phyloP scores from a whole-genome alignment of 2,888 invertebrate genomes.

The Copidosoma aretas region DNA sequence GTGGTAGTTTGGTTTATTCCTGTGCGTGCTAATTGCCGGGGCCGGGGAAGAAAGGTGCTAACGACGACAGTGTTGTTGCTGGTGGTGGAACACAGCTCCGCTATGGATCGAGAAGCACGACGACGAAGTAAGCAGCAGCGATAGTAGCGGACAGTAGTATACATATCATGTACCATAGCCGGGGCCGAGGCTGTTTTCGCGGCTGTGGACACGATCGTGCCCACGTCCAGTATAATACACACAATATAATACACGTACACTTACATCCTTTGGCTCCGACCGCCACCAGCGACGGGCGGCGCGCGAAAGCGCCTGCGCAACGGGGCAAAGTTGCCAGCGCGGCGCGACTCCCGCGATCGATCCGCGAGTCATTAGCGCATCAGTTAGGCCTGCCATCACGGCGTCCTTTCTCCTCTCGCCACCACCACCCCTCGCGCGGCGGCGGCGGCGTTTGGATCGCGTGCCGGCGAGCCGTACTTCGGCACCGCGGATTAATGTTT shows the following conservation, averaged over 20 bases:
- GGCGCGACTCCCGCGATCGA: constrained; percentile 47
- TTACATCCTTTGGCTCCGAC: too few species aligned
- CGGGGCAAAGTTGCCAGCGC: too few species aligned
- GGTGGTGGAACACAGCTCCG: constrained; percentile 1
- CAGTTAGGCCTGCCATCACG: constrained; percentile 44
- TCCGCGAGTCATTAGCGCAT: constrained; percentile 58
- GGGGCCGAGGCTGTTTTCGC: too few species aligned
- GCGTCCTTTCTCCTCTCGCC: constrained; percentile 45
- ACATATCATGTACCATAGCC: too few species aligned
- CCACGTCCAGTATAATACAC: too few species aligned
- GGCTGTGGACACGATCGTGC: too few species aligned
- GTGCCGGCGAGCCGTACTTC: neutral
- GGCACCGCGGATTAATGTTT: constrained; percentile 57
- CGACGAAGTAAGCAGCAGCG: constrained; percentile 3
- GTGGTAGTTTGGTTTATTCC: constrained; percentile 47
- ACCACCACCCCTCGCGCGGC: neutral
- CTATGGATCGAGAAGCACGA: neutral
- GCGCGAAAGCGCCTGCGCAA: too few species aligned
- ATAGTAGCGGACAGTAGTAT: too few species aligned
- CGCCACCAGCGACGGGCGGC: too few species aligned
- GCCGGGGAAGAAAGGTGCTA: constrained; percentile 55
- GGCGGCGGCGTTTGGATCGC: too few species aligned
- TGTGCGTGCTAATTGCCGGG: constrained; percentile 56
- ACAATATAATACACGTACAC: too few species aligned
- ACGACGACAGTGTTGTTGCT: constrained; percentile 41